Base-by-base conservation (phyloP, 2,113 vertebrate genomes). In the Anolis sagrei region DNA sequence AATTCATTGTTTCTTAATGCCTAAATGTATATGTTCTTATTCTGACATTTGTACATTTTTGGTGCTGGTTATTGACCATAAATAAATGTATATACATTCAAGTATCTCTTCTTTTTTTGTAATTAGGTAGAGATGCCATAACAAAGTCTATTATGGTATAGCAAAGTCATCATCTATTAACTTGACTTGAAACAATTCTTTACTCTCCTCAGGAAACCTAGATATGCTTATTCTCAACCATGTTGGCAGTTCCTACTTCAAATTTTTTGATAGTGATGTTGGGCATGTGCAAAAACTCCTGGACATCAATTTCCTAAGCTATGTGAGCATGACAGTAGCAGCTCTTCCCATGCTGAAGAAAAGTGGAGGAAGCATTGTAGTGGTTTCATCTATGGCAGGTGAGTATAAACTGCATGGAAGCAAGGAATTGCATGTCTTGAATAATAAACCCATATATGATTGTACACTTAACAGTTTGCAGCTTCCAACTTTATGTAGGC, bases 141-240 rank as follows among this genome's bases (percentile, higher is more conserved):
- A 1, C 54, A 72, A 21, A 44, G 2, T 54, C 68, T n/a, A 76
- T 76, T 61, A 68, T 21, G 64, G 51, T 23, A 76, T 19, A 16
- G 1, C 32, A 29, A 39, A 76, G 36, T 61, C 25, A n/a, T 48
- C 34, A 32, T 76, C 58, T 88, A 44, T 54, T n/a, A 9, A 36
- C 68, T 34, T 68, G 7, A 44, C 16, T 32, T 89, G 39, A 92
- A 0, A 44, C 29, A 48, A 48, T 25, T 0, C 61, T 54, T 44
- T 44, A 75, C 85, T 51, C 18, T 21, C 66, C 78, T 18, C 91
- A 97, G 97, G 96, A 36, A 95, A 95, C 75, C 86, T 97, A 0
- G 97, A 97, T 93, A 97, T 97, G 96, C 94, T 97, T 69, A 96
- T 97, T 5, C 94, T 97, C 6, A 97, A 97, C 61, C 97, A 97